A percentile compares a stretch with the other conserved stretches of the same genome.
phyloP scores from a whole-genome alignment of 2,888 invertebrate genomes.

The Cyrtodaria siliqua region DNA sequence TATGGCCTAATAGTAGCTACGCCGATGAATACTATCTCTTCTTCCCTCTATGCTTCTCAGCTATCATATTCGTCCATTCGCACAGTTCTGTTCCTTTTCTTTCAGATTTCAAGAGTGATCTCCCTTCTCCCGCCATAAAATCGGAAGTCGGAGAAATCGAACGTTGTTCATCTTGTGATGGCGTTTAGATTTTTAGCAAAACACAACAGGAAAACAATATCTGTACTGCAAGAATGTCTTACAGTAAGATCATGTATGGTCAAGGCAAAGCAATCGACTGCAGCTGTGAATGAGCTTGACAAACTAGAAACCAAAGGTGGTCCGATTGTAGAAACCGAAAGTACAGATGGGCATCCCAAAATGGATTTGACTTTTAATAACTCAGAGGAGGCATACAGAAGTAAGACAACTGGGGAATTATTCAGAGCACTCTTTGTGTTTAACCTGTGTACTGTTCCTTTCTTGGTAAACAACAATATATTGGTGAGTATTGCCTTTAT shows the following conservation, averaged over 20 bases:
- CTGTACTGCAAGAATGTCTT: no score
- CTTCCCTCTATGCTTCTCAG: no score
- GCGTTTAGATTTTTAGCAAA: constrained; percentile 11
- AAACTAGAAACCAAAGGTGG: background rate
- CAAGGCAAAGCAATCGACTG: constrained; percentile 23
- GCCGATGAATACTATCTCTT: no score
- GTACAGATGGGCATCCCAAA: constrained; percentile 67
- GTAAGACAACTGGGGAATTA: constrained; percentile 97
- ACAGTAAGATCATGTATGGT: no score
- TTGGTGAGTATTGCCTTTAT: constrained; percentile 92
- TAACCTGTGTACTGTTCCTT: constrained; percentile 94
- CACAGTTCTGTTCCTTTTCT: no score
- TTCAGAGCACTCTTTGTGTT: constrained; percentile 96
- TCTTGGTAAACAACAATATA: constrained; percentile 96
- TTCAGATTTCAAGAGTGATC: constrained; percentile 16
- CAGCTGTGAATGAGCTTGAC: background rate
- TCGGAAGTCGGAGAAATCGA: background rate
- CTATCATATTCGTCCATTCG: no score
- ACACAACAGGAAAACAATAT: constrained; percentile 2
- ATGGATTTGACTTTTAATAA: constrained; percentile 90
- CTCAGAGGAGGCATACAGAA: constrained; percentile 96
- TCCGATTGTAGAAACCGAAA: background rate
- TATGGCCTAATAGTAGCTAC: no score
- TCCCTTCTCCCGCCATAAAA: constrained; percentile 31
- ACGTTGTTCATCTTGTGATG: constrained; percentile 4